Evolutionary conservation across 2,113 vertebrate species (phyloP).

Genomic region (Pica pica): DNA sequence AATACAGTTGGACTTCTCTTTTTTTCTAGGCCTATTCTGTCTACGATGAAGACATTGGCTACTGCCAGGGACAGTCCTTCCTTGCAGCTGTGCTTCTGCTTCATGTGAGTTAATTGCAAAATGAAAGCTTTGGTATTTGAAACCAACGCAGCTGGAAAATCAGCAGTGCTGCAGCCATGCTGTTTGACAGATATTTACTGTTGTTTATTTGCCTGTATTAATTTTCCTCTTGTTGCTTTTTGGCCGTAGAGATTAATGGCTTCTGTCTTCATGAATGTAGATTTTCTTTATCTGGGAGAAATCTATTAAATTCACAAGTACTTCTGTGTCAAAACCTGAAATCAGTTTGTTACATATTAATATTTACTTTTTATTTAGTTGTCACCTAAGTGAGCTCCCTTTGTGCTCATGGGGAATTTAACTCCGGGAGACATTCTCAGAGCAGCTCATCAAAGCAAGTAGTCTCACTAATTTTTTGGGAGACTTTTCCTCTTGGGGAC

Average conservation of each 20-base stretch:
- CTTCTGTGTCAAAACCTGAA: background rate
- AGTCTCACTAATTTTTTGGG: background rate
- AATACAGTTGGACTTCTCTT: background rate
- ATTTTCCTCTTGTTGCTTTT: conserved; percentile 8
- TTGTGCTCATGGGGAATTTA: background rate
- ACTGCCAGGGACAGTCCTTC: conserved; percentile 97
- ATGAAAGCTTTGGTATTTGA: background rate
- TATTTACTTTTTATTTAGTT: background rate
- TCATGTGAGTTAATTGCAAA: conserved; percentile 84
- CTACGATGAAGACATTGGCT: conserved; percentile 97
- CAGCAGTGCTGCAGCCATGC: background rate
- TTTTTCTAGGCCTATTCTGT: conserved; percentile 92
- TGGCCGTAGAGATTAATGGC: background rate
- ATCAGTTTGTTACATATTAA: background rate
- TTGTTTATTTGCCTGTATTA: conserved; percentile 5
- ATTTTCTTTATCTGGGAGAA: background rate
- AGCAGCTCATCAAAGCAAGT: background rate
- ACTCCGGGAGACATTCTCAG: background rate
- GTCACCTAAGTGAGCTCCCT: background rate
- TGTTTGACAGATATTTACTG: conserved; percentile 7
- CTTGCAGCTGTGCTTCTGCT: conserved; percentile 93
- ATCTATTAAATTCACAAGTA: background rate
- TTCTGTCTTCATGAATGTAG: background rate
- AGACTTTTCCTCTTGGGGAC: background rate
- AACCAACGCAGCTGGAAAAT: background rate